Conservation (phyloP, 2,113 vertebrate genomes). For the Xyrauchen texanus region DNA sequence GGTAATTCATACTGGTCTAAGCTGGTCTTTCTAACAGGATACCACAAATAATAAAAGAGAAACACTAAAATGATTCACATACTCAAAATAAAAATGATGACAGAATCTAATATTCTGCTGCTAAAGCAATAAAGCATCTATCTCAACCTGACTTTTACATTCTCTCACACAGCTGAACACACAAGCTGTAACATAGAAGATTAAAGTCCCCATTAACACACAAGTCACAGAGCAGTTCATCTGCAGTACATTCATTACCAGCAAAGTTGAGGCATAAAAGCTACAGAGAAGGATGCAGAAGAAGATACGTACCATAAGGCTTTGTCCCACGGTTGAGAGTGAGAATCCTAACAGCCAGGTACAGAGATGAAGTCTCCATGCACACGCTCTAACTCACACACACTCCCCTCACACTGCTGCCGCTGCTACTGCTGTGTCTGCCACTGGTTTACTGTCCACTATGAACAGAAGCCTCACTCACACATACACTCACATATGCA, state of each 20-base stretch:
- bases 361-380: slow-evolving; percentile 58
- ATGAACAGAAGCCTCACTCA: slow-evolving; percentile 51
- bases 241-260: slow-evolving; percentile 8
- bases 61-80: no score
- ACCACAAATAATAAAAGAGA: no score
- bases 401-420: slow-evolving; percentile 58
- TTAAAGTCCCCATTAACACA: slow-evolving; percentile 26
- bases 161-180: background rate
- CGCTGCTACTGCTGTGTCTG: slow-evolving; percentile 46
- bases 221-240: slow-evolving; percentile 7
- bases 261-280: slow-evolving; percentile 10
- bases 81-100: no score
- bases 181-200: background rate
- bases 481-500: slow-evolving; percentile 47
- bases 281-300: background rate
- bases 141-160: slow-evolving; percentile 5
- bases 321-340: slow-evolving; percentile 70
- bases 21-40: no score
- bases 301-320: slow-evolving; percentile 67
- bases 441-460: slow-evolving; percentile 61
- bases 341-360: slow-evolving; percentile 72
- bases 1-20: no score
- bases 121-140: background rate
- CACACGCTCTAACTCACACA: background rate
- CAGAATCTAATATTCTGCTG: no score